phyloP scores from a whole-genome alignment of 2,797 vertebrate species.

The Anableps anableps region DNA sequence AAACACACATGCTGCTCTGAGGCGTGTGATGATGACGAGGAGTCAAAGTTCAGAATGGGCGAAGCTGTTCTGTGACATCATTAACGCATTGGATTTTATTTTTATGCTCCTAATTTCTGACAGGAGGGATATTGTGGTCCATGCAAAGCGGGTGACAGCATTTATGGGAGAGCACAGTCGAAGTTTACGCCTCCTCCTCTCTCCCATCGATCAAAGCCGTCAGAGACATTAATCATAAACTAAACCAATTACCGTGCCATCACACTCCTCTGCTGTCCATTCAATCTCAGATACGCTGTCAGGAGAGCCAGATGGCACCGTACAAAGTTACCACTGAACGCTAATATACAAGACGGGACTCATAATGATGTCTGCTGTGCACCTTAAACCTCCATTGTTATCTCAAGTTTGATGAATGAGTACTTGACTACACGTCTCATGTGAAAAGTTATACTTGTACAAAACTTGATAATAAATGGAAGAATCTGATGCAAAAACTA shows the following conservation, averaged over 20 bases:
- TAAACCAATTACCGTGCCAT: constrained; percentile 64
- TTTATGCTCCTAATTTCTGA: constrained; percentile 26
- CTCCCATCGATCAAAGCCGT: constrained; percentile 54
- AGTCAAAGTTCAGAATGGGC: constrained; percentile 43
- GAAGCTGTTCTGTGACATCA: constrained; percentile 26
- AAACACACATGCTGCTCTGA: constrained; percentile 16
- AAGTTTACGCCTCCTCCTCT: constrained; percentile 51
- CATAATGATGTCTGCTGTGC: constrained; percentile 9
- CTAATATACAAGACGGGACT: constrained; percentile 26
- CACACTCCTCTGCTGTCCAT: constrained; percentile 46
- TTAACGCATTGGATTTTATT: constrained; percentile 17
- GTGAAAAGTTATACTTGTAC: background rate
- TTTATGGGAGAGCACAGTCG: constrained; percentile 45
- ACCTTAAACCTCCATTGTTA: constrained; percentile 21
- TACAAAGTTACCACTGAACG: background rate
- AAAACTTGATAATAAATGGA: background rate
- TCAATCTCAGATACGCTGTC: constrained; percentile 30
- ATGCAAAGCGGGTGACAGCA: constrained; percentile 28
- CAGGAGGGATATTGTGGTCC: background rate
- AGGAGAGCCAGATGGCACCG: constrained; percentile 17
- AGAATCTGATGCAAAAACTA: background rate
- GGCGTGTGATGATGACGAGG: constrained; percentile 34
- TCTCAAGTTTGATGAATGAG: constrained; percentile 14
- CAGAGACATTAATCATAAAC: constrained; percentile 64
- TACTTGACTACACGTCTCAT: background rate